These are phyloP conservation scores for Callocephalon fimbriatum DNA, from an alignment of 2,113 vertebrate genomes.

Conservation along the genomic window DNA sequence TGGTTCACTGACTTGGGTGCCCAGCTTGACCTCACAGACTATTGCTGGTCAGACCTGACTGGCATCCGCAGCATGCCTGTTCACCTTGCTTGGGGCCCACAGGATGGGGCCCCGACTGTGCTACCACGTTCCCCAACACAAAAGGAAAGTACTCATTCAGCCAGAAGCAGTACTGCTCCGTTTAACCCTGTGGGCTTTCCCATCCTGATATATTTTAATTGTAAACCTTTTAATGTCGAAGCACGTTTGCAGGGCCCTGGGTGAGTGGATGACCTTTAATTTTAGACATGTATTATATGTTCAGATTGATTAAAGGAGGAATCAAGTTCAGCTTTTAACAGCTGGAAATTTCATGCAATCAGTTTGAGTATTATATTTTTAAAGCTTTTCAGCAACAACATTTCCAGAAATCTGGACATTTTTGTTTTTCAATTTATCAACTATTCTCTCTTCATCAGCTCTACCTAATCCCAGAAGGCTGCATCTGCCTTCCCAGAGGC, in stretches of 20 bases:
- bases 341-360: conserved; percentile 31
- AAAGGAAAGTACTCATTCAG: fast-evolving
- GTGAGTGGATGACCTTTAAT: conserved; percentile 36
- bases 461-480: neutral
- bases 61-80: fast-evolving
- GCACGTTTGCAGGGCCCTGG: neutral
- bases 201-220: neutral
- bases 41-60: neutral
- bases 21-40: fast-evolving
- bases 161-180: neutral
- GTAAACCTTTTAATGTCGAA: conserved; percentile 8
- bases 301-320: conserved; percentile 32
- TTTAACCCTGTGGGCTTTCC: neutral
- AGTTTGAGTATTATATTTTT: conserved; percentile 10
- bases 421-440: neutral
- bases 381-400: neutral
- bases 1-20: no score
- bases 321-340: conserved; percentile 39
- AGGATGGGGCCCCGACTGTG: fast-evolving
- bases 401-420: neutral
- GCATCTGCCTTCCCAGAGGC: neutral
- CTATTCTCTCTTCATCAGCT: neutral
- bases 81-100: neutral
- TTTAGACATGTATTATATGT: conserved; percentile 14
- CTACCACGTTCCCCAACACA: fast-evolving